A percentile compares a stretch with the other conserved stretches of the same genome.
Evolutionary conservation across 2,888 invertebrate species (phyloP).

Genomic region (Rambutsinella grinnellia): DNA sequence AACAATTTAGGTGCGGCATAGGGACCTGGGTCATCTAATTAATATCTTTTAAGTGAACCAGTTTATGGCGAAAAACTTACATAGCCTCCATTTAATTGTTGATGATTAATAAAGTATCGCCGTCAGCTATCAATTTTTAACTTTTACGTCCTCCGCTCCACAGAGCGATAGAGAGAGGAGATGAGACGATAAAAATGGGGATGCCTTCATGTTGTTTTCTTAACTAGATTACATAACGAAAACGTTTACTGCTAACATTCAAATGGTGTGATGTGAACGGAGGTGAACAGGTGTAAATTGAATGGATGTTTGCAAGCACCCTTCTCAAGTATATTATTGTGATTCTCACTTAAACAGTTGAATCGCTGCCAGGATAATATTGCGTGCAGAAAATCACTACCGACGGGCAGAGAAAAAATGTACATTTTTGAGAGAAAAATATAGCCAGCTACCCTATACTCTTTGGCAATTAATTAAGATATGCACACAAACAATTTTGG

Average conservation of each 20-base stretch:
- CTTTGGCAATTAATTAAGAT: no score
- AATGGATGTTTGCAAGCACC: constrained; percentile 30
- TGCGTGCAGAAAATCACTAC: no score
- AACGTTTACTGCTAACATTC: background rate
- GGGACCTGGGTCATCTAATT: constrained; percentile 42
- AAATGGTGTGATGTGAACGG: constrained; percentile 35
- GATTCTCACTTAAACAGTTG: no score
- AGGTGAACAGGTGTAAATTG: constrained; percentile 46
- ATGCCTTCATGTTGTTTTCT: constrained; percentile 20
- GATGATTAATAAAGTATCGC: constrained; percentile 50
- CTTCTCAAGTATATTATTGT: constrained; percentile 36
- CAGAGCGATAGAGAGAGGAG: constrained; percentile 13
- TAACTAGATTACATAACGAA: constrained; percentile 33
- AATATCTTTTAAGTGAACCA: constrained; percentile 42
- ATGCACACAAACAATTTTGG: no score
- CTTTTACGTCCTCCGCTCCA: constrained; percentile 27
- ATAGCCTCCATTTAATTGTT: constrained; percentile 48
- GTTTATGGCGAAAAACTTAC: constrained; percentile 31
- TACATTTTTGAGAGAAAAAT: no score
- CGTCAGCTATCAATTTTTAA: constrained; percentile 31
- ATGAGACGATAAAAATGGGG: constrained; percentile 40
- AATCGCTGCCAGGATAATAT: constrained; percentile 35
- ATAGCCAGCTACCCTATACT: no score
- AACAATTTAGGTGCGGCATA: constrained; percentile 38
- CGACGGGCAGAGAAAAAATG: no score